Base-by-base conservation (phyloP, 2,797 vertebrate species). In the Smutsia gigantea region DNA sequence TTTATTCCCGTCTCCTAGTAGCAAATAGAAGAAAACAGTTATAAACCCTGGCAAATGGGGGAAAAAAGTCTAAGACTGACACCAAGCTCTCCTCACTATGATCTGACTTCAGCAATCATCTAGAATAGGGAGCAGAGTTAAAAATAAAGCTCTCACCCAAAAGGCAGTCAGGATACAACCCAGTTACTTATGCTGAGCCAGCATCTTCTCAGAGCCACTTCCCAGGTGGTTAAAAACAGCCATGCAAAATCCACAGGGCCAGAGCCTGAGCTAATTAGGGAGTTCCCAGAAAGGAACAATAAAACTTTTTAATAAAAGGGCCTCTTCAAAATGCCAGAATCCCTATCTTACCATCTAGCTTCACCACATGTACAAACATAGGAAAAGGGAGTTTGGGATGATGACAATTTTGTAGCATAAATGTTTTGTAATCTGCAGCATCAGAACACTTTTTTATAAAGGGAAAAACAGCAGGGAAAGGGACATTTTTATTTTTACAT, bases 101-200 rank as follows among this genome's bases (percentile, higher is more conserved):
- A 68, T 78, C 91, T 86, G 90, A 94, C 93, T 61, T 85, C 34
- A 66, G 64, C 55, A 69, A 46, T 63, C 86, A 79, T 71, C 46
- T 82, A 68, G 82, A 96, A 86, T 21, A 55, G 31, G 49, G 66
- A 95, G 31, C 7, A 18, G 64, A 93, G 92, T 91, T 96, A 95
- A 95, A 97, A 96, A 95, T 93, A 94, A 95, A 96, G 49, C 81
- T 82, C 72, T 83, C 71, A 27, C 90, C 87, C 79, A 77, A 69
- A 87, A 95, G 87, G n/a, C 92, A 88, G 85, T 29, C 64, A 59
- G 72, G 61, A 68, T 23, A 49, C 27, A 71, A 83, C 42, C 78
- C 64, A 69, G 34, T 64, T 71, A 71, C 49, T 77, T 69, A 75
- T 4, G 75, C 96, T 92, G 93, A 96, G 49, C 61, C 90, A 82